phyloP scores from a whole-genome alignment of 1,140 invertebrate genomes.

The Ooceraea biroi region DNA sequence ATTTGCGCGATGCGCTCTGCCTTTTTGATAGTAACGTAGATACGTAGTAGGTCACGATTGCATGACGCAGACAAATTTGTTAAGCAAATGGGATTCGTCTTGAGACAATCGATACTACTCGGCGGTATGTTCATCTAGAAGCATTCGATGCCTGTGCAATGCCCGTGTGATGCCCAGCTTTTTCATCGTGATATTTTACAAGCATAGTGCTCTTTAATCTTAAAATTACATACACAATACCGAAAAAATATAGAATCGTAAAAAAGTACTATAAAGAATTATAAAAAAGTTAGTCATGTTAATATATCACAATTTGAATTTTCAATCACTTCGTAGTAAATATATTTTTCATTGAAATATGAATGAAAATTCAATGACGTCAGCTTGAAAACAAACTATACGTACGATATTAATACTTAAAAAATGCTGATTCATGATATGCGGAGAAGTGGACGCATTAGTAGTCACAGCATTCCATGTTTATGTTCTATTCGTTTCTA shows the following conservation, averaged over 20 bases:
- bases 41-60: constrained; percentile 24
- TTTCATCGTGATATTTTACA: not conserved
- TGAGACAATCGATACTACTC: not conserved
- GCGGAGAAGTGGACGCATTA: not conserved
- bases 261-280: no score
- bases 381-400: constrained; percentile 8
- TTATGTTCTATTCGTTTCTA: not conserved
- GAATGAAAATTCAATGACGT: no score
- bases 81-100: constrained; percentile 41
- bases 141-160: not conserved
- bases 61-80: constrained; percentile 18
- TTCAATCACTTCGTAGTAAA: no score
- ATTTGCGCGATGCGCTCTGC: not conserved
- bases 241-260: no score
- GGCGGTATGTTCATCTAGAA: not conserved
- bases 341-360: no score
- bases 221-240: no score
- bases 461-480: not conserved
- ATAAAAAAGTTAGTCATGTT: no score
- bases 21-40: not conserved
- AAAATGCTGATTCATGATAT: constrained; percentile 13
- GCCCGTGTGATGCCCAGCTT: no score
- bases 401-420: not conserved
- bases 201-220: no score
- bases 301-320: no score